These are phyloP conservation scores for Bubo scandiacus DNA, from an alignment of 2,113 vertebrate genomes.

Conservation along the genomic window DNA sequence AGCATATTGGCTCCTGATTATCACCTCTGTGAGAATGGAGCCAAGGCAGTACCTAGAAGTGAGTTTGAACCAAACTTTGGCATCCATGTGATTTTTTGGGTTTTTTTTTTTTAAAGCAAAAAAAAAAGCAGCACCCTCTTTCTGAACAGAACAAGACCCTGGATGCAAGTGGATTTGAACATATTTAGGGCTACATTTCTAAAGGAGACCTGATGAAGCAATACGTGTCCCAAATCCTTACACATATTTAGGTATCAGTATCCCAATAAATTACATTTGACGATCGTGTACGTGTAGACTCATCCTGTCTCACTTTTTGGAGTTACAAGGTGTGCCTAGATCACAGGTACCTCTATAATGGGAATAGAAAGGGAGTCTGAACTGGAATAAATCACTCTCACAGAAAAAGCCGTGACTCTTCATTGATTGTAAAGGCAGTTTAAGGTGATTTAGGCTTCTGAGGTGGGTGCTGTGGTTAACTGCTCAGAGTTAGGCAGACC, in stretches of 20 bases:
- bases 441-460: background rate
- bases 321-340: background rate
- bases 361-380: background rate
- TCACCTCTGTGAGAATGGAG: background rate
- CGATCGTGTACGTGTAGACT: fast-evolving
- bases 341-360: background rate
- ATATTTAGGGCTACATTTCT: background rate
- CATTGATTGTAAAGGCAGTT: background rate
- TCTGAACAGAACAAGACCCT: background rate
- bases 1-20: background rate
- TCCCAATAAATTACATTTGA: background rate
- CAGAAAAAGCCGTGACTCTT: background rate
- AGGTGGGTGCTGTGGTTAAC: background rate
- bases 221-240: background rate
- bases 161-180: background rate
- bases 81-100: background rate
- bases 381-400: background rate
- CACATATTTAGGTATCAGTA: background rate
- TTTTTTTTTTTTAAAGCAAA: background rate
- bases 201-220: background rate
- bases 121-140: background rate
- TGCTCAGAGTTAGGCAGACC: background rate
- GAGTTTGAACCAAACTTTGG: background rate
- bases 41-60: background rate
- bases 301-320: background rate